phyloP scores from a whole-genome alignment of 2,113 vertebrate species.

The Heteronetta atricapilla region DNA sequence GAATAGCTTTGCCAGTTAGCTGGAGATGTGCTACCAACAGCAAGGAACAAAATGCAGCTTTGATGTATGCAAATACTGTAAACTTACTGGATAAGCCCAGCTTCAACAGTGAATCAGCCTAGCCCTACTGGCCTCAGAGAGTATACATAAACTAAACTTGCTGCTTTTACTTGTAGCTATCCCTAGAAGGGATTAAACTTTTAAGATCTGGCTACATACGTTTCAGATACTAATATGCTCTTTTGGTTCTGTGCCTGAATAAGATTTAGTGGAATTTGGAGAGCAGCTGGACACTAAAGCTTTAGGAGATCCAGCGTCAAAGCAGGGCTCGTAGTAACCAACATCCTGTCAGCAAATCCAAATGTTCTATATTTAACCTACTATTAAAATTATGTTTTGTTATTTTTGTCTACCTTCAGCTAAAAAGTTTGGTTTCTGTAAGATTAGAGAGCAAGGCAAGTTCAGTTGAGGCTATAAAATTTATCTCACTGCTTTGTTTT shows the following conservation, averaged over 20 bases:
- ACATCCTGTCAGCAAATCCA: slow-evolving; percentile 16
- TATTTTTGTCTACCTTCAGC: slow-evolving; percentile 18
- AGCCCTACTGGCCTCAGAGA: background rate
- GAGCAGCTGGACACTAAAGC: background rate
- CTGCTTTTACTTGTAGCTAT: background rate
- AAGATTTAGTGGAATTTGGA: slow-evolving; percentile 32
- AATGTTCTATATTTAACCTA: slow-evolving; percentile 24
- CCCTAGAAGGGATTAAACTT: slow-evolving; percentile 17
- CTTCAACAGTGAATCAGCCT: background rate
- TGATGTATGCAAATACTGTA: background rate
- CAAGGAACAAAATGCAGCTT: background rate
- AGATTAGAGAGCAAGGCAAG: background rate
- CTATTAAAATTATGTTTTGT: slow-evolving; percentile 26
- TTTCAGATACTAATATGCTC: slow-evolving; percentile 20
- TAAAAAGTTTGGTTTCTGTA: background rate
- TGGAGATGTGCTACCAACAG: background rate
- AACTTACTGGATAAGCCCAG: background rate
- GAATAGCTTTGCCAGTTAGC: background rate
- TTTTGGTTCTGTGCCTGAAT: slow-evolving; percentile 8
- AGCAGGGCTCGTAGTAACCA: slow-evolving; percentile 4
- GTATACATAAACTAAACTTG: background rate
- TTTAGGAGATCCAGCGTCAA: background rate
- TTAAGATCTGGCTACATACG: background rate
- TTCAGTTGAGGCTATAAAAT: background rate
- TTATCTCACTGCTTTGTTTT: background rate